Conservation (phyloP, 30 jellyfish, hydroid and myxozoan genomes). For the Aurelia sp. region DNA sequence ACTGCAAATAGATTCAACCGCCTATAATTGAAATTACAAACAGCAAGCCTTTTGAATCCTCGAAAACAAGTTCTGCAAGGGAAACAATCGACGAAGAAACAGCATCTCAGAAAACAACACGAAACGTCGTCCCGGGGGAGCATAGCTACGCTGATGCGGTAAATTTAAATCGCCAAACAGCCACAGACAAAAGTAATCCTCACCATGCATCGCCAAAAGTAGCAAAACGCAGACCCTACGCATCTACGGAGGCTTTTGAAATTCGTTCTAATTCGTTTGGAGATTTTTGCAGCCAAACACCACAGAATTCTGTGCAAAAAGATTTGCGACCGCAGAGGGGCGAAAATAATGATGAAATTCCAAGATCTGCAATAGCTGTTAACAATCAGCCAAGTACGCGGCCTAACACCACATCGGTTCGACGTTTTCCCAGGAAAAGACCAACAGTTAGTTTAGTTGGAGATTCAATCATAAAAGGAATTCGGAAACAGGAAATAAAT, state of each 20-base stretch:
- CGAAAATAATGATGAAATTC: no score
- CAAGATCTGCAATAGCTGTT: no score
- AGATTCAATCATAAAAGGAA: no score
- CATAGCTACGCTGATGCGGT: conserved; percentile 7
- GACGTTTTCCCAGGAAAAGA: no score
- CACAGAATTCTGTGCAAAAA: no score
- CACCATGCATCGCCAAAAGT: conserved; percentile 24
- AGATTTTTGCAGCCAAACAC: conserved; percentile 7
- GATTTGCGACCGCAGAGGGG: no score
- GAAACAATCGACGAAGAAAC: not conserved
- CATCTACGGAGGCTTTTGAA: conserved; percentile 12
- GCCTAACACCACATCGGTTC: no score
- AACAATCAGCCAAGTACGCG: no score
- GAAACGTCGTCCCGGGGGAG: not conserved
- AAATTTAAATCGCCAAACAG: conserved; percentile 16
- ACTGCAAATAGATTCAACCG: conserved; percentile 14
- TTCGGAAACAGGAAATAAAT: no score
- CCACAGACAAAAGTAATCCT: conserved; percentile 15
- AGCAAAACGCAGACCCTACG: conserved; percentile 1
- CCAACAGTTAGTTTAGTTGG: no score
- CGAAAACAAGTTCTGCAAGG: not conserved
- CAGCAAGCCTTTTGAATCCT: not conserved
- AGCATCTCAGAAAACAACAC: not conserved
- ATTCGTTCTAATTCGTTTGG: not conserved
- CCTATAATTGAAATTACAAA: not conserved